Evolutionary conservation across 30 jellyfish, hydroid and myxozoan genomes (phyloP), one percentile per base, ranked within the genome.

Genomic region (Rhopilema esculentum): DNA sequence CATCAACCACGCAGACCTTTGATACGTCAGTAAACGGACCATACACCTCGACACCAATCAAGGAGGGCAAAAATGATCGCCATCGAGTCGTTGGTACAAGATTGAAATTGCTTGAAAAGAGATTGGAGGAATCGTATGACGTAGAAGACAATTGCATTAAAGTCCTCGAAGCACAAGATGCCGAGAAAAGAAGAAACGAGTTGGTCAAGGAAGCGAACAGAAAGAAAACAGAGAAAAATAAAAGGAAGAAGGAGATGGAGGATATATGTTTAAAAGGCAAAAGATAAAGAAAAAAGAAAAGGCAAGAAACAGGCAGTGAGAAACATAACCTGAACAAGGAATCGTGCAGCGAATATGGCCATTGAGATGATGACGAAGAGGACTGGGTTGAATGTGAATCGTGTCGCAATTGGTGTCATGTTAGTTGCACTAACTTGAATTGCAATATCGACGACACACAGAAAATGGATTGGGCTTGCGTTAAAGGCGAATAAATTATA

Each of bases 41-140:
- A 27, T 23, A 7, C 24, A 30, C 79, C 31, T 53, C 88, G 26
- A 53, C 88, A 53, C 74, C 87, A 76, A 22, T 8, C 28, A 57
- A 78, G 67, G 73, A 49, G n/a, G 79, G 57, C 20, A 24, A 16
- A 26, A 40, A 40, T 40, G 57, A 40, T 40, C 57, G 57, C 57
- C 66, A 78, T 62, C 79, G 78, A 12, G 79, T 53, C 1, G 27
- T 27, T 6, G 23, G 22, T 19, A 8, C 79, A 15, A 22, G 88
- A 22, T 31, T 78, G 67, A 52, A 31, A 17, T 57, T 78, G 19
- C 57, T 78, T 50, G 70, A 63, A 26, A 61, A 20, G 49, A 57
- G 88, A 23, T 22, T 78, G 79, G 79, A 78, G 40, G 88, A 78
- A 57, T 57, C 66, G 32, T 75, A 75, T 50, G 86, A 75, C 22